Evolutionary conservation across 2,113 vertebrate species (phyloP).

Genomic region (Thamnaconus septentrionalis): DNA sequence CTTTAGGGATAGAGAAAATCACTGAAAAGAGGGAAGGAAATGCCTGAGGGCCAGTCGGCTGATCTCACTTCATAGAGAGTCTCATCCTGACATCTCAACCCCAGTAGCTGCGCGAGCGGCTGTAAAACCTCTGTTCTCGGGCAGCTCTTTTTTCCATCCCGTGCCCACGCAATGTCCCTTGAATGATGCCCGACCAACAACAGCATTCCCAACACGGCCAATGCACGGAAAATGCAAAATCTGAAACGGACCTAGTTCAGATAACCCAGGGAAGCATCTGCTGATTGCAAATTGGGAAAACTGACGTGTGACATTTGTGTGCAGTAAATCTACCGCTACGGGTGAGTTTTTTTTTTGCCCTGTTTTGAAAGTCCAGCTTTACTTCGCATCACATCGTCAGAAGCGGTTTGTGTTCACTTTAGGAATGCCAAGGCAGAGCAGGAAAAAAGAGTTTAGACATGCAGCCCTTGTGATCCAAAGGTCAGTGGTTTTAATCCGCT

Average conservation of each 20-base stretch:
- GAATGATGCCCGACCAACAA: too few relatives aligned
- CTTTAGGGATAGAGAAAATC: slow-evolving; percentile 20
- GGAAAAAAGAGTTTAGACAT: slow-evolving; percentile 14
- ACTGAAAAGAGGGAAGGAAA: slow-evolving; percentile 15
- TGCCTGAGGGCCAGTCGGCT: slow-evolving; percentile 2
- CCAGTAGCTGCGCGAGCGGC: slow-evolving; percentile 47
- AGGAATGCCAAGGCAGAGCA: slow-evolving; percentile 18
- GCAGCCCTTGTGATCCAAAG: slow-evolving; percentile 25
- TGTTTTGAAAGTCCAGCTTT: too few relatives aligned
- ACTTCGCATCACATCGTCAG: too few relatives aligned
- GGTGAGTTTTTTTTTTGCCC: too few relatives aligned
- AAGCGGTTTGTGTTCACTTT: slow-evolving; percentile 6
- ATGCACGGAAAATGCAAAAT: too few relatives aligned
- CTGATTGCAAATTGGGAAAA: too few relatives aligned
- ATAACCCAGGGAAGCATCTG: too few relatives aligned
- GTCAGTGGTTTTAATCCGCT: slow-evolving; percentile 41
- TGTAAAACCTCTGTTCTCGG: slow-evolving; percentile 33
- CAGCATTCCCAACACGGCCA: too few relatives aligned
- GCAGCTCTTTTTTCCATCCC: slow-evolving; percentile 32
- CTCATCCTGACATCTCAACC: slow-evolving; percentile 9
- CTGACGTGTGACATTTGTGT: too few relatives aligned
- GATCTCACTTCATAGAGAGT: neutral
- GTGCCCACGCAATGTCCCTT: too few relatives aligned
- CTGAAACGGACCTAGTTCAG: too few relatives aligned
- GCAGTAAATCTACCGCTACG: too few relatives aligned